Evolutionary conservation across 2,888 invertebrate genomes (phyloP).

Genomic region (Apeira syringaria): DNA sequence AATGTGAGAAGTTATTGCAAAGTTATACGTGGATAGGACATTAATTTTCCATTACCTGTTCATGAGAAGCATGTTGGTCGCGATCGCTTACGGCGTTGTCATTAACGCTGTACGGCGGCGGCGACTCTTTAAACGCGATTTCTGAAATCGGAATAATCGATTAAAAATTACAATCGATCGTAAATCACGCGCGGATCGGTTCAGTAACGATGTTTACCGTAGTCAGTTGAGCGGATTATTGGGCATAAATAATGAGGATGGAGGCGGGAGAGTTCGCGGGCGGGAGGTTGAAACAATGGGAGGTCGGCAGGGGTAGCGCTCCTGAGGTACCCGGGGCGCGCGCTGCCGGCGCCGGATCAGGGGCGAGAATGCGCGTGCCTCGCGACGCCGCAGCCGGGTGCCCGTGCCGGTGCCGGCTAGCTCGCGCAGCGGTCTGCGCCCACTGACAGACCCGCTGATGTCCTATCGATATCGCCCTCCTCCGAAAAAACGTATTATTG

Average conservation of each 20-base stretch:
- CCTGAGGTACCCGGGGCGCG: conserved; percentile 39
- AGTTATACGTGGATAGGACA: conserved; percentile 1
- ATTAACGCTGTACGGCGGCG: conserved; percentile 70
- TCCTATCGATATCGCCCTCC: conserved; percentile 2
- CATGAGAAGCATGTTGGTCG: conserved; percentile 37
- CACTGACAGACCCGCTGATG: conserved; percentile 2
- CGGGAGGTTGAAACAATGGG: conserved; percentile 27
- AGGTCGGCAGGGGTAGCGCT: conserved; percentile 43
- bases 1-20: conserved; percentile 2
- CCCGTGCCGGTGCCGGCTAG: conserved; percentile 5
- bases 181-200: conserved; percentile 45
- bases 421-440: background rate
- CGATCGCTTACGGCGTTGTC: conserved; percentile 44
- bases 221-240: conserved; percentile 59
- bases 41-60: conserved; percentile 43
- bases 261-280: conserved; percentile 31
- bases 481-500: conserved; percentile 2
- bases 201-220: conserved; percentile 54
- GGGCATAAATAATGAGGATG: conserved; percentile 58
- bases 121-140: conserved; percentile 65
- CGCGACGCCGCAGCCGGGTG: background rate
- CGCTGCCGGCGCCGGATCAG: conserved; percentile 39
- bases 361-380: conserved; percentile 36
- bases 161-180: conserved; percentile 53
- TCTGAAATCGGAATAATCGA: conserved; percentile 58